Percentiles rank a stretch among this genome's conserved stretches.
phyloP scores from a whole-genome alignment of 1,140 invertebrate genomes.

The Stegodyphus mimosarum region DNA sequence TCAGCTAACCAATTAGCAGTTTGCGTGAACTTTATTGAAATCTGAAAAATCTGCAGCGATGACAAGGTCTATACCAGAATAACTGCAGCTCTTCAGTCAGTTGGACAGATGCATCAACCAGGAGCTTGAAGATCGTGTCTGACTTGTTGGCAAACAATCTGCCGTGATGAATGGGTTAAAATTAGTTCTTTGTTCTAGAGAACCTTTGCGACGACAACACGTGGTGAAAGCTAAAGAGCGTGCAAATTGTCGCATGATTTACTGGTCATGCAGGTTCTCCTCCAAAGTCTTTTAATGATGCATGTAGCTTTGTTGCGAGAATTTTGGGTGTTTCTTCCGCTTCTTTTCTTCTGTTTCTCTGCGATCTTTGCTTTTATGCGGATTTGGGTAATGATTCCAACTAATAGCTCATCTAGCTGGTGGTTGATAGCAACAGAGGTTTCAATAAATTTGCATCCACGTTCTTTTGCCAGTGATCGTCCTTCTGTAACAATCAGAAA shows the following conservation, averaged over 20 bases:
- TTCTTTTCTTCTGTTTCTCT: conserved; percentile 50
- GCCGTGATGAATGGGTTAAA: too few relatives aligned
- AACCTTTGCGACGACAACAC: too few relatives aligned
- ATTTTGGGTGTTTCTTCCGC: conserved; percentile 14
- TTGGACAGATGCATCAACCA: too few relatives aligned
- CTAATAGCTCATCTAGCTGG: conserved; percentile 83
- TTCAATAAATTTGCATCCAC: conserved; percentile 84
- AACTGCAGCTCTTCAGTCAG: too few relatives aligned
- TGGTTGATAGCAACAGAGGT: conserved; percentile 83
- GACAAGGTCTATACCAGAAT: too few relatives aligned
- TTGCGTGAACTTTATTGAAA: too few relatives aligned
- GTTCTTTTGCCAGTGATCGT: conserved; percentile 75
- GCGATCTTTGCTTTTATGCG: conserved; percentile 63
- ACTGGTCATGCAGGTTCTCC: conserved; percentile 64
- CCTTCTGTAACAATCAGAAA: conserved; percentile 72
- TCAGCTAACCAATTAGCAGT: too few relatives aligned
- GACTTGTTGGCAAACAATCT: too few relatives aligned
- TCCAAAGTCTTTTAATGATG: conserved; percentile 66
- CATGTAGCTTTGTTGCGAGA: conserved; percentile 63
- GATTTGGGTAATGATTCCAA: conserved; percentile 78
- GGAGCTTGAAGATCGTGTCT: too few relatives aligned
- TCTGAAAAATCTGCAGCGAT: too few relatives aligned
- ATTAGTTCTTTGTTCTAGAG: too few relatives aligned
- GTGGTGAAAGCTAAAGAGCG: conserved; percentile 63
- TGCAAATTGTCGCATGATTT: conserved; percentile 68